Evolutionary conservation across 2,113 vertebrate species (phyloP).

Genomic region (Redunca redunca): DNA sequence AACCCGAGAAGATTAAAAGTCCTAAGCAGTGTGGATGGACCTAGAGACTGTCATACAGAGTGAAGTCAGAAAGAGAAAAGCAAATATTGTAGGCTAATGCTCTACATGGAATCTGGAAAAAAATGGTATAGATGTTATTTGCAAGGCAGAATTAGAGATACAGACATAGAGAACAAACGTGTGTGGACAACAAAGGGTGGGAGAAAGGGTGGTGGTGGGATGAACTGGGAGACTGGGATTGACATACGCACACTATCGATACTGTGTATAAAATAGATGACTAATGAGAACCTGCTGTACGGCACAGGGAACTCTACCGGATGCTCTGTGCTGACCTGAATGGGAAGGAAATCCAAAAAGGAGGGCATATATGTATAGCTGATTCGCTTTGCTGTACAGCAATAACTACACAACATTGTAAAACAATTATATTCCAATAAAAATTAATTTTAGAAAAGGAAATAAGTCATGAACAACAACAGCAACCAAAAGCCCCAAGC

Average conservation of each 20-base stretch:
- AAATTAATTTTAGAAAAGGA: not conserved
- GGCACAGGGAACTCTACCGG: not conserved
- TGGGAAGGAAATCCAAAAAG: not conserved
- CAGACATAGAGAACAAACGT: not conserved
- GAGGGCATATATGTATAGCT: not conserved
- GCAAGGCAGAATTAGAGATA: not conserved
- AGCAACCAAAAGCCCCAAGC: not conserved
- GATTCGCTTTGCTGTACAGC: not conserved
- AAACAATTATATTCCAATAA: not conserved
- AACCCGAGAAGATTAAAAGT: not conserved
- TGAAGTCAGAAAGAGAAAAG: not conserved
- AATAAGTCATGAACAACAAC: not conserved
- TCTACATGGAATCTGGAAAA: not conserved
- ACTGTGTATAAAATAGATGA: not conserved
- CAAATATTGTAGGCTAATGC: not conserved
- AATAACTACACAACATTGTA: not conserved
- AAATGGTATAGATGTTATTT: not conserved
- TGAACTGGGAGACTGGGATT: not conserved
- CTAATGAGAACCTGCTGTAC: not conserved
- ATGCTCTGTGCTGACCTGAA: not conserved
- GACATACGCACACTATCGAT: not conserved
- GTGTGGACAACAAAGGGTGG: accelerated
- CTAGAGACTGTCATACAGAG: not conserved
- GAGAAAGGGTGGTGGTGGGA: not conserved
- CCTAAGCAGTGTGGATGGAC: not conserved